Evolutionary conservation across 2,113 vertebrate genomes (phyloP), one percentile per base, ranked within the genome.

Genomic region (Rhipidura dahli): DNA sequence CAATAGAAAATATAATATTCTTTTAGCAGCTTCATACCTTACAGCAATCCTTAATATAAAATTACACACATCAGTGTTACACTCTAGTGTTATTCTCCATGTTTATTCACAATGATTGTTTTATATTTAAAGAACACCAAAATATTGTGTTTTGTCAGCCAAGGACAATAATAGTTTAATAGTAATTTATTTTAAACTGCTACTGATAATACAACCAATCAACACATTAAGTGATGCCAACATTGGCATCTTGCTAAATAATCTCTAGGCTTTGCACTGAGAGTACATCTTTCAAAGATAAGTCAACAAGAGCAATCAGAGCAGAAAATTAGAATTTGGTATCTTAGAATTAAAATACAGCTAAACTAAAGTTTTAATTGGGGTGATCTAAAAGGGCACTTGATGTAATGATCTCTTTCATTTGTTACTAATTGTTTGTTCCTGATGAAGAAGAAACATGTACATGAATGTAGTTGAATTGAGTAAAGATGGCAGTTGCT

Each of bases 261-360:
- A 99, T 99, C 98, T 98, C 97, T 96, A 94, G 96, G 92, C 97
- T 98, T 97, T 97, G 97, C 98, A 97, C 97, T 75, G 97, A 98
- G 97, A 98, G 98, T 98, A 98, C 98, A 98, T 99, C 98, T 98
- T 98, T 98, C 98, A 98, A 98, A 99, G 98, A 99, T 98, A 99
- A 99, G 99, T 99, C 99, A 99, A 99, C 99, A 99, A 98, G 99
- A 99, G 98, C 98, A 99, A 99, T 98, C 99, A 99, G 98, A 98
- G 99, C 99, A 99, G 99, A 99, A 99, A 99, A 99, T 99, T 98
- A 99, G 99, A 99, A 99, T 99, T 99, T 99, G 98, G 98, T 99
- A 98, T 99, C 98, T 99, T 98, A 98, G 97, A 99, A 98, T 98
- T 98, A 98, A 98, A 98, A 98, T 98, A 98, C 98, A 98, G 97